Evolutionary conservation across 2,888 invertebrate species (phyloP), one percentile per base, ranked within the genome.

Genomic region (Melanostoma scalare): DNA sequence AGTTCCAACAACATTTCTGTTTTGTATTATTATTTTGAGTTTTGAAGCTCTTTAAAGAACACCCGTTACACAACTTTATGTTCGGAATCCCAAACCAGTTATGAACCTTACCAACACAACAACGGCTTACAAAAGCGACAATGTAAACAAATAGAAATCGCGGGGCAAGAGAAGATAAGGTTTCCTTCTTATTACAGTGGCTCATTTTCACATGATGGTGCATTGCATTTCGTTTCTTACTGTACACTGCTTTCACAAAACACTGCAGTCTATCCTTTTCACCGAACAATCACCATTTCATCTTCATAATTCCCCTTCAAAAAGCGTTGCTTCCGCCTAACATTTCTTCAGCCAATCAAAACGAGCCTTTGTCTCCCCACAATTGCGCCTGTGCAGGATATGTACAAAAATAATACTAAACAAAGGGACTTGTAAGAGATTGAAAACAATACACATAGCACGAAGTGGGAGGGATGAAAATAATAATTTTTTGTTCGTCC

Each of bases 381-480:
- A 20, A 79, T 4, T 69, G 84, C 84, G 84, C 79, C 38, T 71
- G 79, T 71, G 6, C 72, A 56, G 8, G 4, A 31, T 3, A 3
- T 9, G 40, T 35, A 3, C 4, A 31, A 65, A 79, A 75, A 61
- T 42, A 56, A 52, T 8, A 44, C 9, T 42, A 55, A 74, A 74
- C 73, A 71, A 53, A 20, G 55, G 0, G 10, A 9, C 48, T 56
- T 69, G 58, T 55, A 69, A 71, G 65, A 55, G 71, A 71, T 60
- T 38, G 71, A 74, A 75, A 67, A 79, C 65, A 84, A 79, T 71
- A 55, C 53, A 84, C 42, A 61, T 60, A 60, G 61, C 55, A 56
- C 38, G 48, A 74, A 84, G 67, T 79, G 75, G 84, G 84, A 84
- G 84, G 84, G 79, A 79, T 79, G 74, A 84, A 84, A 84, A 65